Evolutionary conservation across 2,888 invertebrate genomes (phyloP).

Genomic region (Calameuta filiformis): DNA sequence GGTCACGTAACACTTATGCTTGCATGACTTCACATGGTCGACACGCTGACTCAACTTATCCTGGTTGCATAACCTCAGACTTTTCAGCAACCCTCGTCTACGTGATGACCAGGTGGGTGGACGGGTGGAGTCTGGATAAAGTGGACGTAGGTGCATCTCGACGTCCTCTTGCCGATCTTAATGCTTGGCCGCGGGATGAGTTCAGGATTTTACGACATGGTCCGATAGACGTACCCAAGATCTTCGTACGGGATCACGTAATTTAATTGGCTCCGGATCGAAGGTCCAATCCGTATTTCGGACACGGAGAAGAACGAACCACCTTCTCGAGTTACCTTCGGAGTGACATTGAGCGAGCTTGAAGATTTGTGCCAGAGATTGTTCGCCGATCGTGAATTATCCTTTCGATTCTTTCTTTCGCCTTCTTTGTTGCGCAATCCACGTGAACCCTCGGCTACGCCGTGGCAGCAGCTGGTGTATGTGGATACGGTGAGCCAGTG

Average conservation of each 20-base stretch:
- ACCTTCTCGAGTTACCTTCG: background rate
- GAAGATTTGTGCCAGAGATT: background rate
- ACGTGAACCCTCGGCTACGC: background rate
- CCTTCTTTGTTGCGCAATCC: background rate
- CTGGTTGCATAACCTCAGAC: background rate
- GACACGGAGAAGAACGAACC: background rate
- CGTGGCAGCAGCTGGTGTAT: background rate
- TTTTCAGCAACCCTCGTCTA: background rate
- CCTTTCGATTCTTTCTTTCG: background rate
- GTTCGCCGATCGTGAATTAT: background rate
- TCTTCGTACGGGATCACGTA: background rate
- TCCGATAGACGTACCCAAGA: background rate
- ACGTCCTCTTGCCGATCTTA: background rate
- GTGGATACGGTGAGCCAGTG: background rate
- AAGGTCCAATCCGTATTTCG: background rate
- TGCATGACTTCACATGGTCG: background rate
- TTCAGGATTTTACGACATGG: background rate
- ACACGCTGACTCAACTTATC: background rate
- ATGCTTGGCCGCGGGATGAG: no score
- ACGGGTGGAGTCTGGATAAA: background rate
- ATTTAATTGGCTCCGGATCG: background rate
- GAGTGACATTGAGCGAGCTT: background rate
- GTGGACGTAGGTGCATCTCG: background rate
- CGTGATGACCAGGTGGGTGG: background rate
- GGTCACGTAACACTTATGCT: background rate